Evolutionary conservation across 2,113 vertebrate genomes (phyloP).

Genomic region (Corvus cornix): DNA sequence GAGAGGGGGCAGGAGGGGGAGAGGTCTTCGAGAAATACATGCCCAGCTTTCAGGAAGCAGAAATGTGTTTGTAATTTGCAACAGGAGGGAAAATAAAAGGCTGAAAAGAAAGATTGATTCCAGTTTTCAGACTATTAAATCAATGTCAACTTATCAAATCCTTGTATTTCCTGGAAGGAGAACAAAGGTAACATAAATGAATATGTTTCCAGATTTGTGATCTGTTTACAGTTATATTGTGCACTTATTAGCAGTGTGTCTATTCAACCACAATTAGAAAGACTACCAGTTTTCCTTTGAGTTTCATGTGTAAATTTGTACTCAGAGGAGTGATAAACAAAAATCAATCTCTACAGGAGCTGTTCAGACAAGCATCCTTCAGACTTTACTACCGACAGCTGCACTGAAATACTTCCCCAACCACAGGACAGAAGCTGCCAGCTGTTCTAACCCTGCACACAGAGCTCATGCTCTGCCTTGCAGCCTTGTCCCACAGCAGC

Average conservation of each 20-base stretch:
- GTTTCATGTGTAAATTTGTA: slow-evolving; percentile 51
- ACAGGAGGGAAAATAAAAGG: slow-evolving; percentile 65
- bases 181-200: slow-evolving; percentile 59
- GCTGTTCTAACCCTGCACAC: background rate
- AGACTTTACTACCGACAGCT: slow-evolving; percentile 58
- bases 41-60: slow-evolving; percentile 35
- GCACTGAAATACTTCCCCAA: slow-evolving; percentile 28
- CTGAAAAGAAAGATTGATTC: slow-evolving; percentile 63
- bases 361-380: slow-evolving; percentile 49
- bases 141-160: slow-evolving; percentile 69
- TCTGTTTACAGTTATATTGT: slow-evolving; percentile 67
- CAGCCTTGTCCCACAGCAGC: background rate
- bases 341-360: slow-evolving; percentile 28
- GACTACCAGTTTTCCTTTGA: slow-evolving; percentile 14
- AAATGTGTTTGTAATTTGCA: slow-evolving; percentile 75
- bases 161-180: slow-evolving; percentile 58
- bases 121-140: slow-evolving; percentile 68
- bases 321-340: slow-evolving; percentile 53
- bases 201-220: slow-evolving; percentile 58
- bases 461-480: background rate
- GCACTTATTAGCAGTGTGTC: slow-evolving; percentile 53
- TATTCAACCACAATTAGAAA: slow-evolving; percentile 56
- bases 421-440: background rate
- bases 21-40: slow-evolving; percentile 32
- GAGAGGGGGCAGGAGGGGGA: background rate